phyloP scores from a whole-genome alignment of 2,888 invertebrate genomes.

The Andrena camellia region DNA sequence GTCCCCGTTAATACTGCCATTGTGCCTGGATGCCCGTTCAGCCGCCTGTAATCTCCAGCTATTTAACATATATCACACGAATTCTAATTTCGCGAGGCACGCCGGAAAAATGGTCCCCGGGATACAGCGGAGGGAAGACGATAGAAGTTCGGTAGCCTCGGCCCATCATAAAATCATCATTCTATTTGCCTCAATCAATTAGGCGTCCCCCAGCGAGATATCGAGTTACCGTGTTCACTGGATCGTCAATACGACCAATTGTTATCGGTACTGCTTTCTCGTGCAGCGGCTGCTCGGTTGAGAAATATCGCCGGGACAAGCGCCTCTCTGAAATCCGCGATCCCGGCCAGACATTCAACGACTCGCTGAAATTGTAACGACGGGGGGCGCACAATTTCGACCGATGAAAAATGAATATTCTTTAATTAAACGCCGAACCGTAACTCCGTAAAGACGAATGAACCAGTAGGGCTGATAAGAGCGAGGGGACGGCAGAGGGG shows the following conservation, averaged over 20 bases:
- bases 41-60: slow-evolving; percentile 23
- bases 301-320: background rate
- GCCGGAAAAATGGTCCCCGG: slow-evolving; percentile 5
- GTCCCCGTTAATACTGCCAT: slow-evolving; percentile 48
- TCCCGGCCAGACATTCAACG: slow-evolving; percentile 14
- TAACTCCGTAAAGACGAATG: slow-evolving; percentile 14
- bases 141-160: slow-evolving; percentile 8
- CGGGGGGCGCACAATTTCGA: background rate
- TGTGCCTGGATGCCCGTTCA: slow-evolving; percentile 31
- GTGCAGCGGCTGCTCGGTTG: background rate
- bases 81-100: background rate
- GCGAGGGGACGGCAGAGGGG: background rate
- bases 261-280: slow-evolving; percentile 53
- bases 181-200: slow-evolving; percentile 73
- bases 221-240: slow-evolving; percentile 72
- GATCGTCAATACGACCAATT: slow-evolving; percentile 60
- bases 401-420: background rate
- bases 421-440: slow-evolving; percentile 18
- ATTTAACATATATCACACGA: slow-evolving; percentile 42
- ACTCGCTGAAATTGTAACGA: background rate
- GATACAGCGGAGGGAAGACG: background rate
- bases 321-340: background rate
- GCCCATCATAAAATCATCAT: slow-evolving; percentile 66
- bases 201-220: slow-evolving; percentile 68
- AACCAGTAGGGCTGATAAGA: background rate